Evolutionary conservation across 2,888 invertebrate species (phyloP).

Genomic region (Polydrusus cervinus): DNA sequence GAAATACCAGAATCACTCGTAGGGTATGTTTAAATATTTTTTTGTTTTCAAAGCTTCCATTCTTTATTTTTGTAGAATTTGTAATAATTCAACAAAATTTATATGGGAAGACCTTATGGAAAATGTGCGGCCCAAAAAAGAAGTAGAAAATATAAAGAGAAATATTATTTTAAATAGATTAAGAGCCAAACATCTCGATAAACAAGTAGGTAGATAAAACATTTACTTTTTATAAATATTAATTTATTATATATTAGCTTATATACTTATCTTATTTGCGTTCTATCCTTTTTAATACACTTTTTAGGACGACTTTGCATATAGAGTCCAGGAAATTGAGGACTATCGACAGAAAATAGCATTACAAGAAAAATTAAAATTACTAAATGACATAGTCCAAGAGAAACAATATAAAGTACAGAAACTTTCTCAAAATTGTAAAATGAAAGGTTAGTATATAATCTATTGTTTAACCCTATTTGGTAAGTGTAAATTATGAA

Average conservation of each 20-base stretch:
- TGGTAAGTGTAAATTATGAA: no score
- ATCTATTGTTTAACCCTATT: not conserved
- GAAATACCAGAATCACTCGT: conserved; percentile 57
- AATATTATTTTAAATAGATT: conserved; percentile 58
- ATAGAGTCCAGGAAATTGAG: conserved; percentile 56
- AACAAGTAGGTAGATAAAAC: conserved; percentile 56
- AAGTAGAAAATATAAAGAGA: conserved; percentile 55
- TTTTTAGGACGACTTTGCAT: conserved; percentile 56
- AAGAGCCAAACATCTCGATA: conserved; percentile 53
- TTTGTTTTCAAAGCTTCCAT: not conserved
- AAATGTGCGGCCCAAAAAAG: conserved; percentile 56
- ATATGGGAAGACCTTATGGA: conserved; percentile 60
- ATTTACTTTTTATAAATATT: no score
- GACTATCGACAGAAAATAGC: conserved; percentile 53
- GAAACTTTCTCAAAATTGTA: conserved; percentile 52
- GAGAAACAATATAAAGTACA: conserved; percentile 53
- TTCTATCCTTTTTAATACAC: no score
- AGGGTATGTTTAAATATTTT: conserved; percentile 51
- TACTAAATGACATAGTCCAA: conserved; percentile 38
- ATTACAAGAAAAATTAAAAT: conserved; percentile 50
- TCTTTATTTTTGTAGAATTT: conserved; percentile 53
- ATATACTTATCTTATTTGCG: no score
- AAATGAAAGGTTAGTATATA: conserved; percentile 50
- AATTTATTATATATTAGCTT: no score
- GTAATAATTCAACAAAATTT: conserved; percentile 58